Conservation (phyloP, 2,888 invertebrate species). For the Eumerus sabulonum region DNA sequence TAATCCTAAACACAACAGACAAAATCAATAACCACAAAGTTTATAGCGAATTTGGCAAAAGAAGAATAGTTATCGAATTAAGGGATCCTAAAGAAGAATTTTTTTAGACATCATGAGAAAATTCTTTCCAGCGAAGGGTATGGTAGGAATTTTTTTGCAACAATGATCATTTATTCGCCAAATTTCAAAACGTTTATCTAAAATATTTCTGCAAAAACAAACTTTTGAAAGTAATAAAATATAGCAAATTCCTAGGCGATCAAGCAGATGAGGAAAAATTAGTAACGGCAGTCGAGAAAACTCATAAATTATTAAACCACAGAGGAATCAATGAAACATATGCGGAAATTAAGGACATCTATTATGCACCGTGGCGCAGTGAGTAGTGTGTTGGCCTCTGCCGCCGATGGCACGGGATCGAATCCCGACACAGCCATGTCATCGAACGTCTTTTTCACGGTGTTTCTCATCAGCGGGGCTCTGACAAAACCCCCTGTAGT, state of each 20-base stretch:
- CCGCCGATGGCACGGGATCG: too few relatives aligned
- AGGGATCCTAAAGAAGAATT: conserved; percentile 16
- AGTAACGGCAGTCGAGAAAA: background rate
- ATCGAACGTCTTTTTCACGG: too few relatives aligned
- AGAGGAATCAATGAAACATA: conserved; percentile 14
- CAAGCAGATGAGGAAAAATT: conserved; percentile 22
- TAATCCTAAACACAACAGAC: conserved; percentile 31
- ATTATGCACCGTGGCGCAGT: too few relatives aligned
- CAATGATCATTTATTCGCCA: conserved; percentile 19
- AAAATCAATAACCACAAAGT: conserved; percentile 13
- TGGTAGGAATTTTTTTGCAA: conserved; percentile 28
- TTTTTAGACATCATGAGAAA: conserved; percentile 16
- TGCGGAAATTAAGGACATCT: conserved; percentile 29
- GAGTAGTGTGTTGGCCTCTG: too few relatives aligned
- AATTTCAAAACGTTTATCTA: conserved; percentile 30
- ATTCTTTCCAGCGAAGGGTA: conserved; percentile 27
- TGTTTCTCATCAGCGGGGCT: too few relatives aligned
- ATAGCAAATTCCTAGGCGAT: conserved; percentile 20
- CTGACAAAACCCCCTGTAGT: too few relatives aligned
- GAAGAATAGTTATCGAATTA: conserved; percentile 35
- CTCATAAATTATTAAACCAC: conserved; percentile 3
- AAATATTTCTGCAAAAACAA: conserved; percentile 14
- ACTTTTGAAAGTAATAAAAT: conserved; percentile 14
- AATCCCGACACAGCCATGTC: too few relatives aligned
- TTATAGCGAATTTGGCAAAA: conserved; percentile 21